Evolutionary conservation across 1,140 invertebrate species (phyloP).

Genomic region (Riptortus pedestris): DNA sequence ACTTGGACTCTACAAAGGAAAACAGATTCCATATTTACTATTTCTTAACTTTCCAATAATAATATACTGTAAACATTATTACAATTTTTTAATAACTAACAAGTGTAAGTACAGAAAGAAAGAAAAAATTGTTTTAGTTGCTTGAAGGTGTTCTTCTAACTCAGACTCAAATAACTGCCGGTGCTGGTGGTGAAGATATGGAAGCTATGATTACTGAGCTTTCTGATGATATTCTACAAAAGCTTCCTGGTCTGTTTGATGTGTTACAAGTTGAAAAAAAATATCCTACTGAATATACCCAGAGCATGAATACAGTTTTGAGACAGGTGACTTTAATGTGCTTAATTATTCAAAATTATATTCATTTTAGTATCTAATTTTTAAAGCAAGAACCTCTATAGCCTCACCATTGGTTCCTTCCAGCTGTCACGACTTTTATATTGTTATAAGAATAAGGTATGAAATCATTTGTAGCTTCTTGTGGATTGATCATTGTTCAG

Average conservation of each 20-base stretch:
- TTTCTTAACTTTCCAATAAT: too few relatives aligned
- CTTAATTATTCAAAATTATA: neutral
- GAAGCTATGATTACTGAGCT: slow-evolving; percentile 56
- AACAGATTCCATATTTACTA: too few relatives aligned
- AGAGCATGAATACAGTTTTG: slow-evolving; percentile 89
- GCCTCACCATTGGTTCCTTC: too few relatives aligned
- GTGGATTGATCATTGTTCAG: too few relatives aligned
- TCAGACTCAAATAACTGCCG: slow-evolving; percentile 50
- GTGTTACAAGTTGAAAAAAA: slow-evolving; percentile 48
- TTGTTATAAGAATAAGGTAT: too few relatives aligned
- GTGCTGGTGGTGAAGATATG: slow-evolving; percentile 48
- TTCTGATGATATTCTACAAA: slow-evolving; percentile 58
- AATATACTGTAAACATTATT: too few relatives aligned
- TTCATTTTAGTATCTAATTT: neutral
- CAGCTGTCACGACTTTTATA: too few relatives aligned
- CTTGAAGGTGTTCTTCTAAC: slow-evolving; percentile 66
- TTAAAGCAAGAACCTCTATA: neutral
- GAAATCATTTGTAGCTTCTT: too few relatives aligned
- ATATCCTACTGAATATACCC: slow-evolving; percentile 75
- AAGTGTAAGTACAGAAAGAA: too few relatives aligned
- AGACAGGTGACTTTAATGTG: slow-evolving; percentile 44
- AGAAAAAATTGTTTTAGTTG: too few relatives aligned
- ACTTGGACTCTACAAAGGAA: too few relatives aligned
- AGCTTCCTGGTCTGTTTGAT: slow-evolving; percentile 59
- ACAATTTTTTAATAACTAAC: too few relatives aligned